Evolutionary conservation across 2,113 vertebrate genomes (phyloP).

Genomic region (Riparia riparia): DNA sequence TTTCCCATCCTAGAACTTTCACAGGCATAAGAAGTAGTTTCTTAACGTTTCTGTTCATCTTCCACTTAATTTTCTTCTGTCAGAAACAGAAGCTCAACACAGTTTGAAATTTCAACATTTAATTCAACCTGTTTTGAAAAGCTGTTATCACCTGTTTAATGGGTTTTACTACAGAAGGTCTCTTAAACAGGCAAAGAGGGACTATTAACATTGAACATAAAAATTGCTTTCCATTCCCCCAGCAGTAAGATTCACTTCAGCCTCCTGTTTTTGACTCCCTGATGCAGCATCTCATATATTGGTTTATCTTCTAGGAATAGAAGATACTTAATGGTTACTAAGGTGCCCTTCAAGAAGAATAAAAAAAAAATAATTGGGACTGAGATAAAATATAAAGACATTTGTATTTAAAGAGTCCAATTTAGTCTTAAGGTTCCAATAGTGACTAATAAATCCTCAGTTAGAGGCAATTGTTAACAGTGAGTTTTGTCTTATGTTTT

Average conservation of each 20-base stretch:
- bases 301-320: conserved; percentile 3
- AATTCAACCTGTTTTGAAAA: conserved; percentile 44
- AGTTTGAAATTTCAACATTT: conserved; percentile 4
- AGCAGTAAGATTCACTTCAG: not conserved
- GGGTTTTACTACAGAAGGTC: not conserved
- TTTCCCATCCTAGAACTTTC: not conserved
- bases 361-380: conserved; percentile 8
- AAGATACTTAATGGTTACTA: not conserved
- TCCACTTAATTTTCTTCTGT: conserved; percentile 22
- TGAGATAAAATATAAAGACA: not conserved
- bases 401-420: not conserved
- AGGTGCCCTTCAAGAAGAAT: conserved; percentile 21
- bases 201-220: not conserved
- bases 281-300: not conserved
- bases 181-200: not conserved
- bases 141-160: conserved; percentile 11
- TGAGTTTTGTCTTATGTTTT: not conserved
- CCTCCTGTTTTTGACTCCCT: not conserved
- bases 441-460: not conserved
- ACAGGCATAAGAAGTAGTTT: not conserved
- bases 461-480: not conserved
- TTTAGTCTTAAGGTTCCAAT: not conserved
- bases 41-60: not conserved
- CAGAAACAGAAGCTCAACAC: not conserved
- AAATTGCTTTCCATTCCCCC: not conserved